phyloP scores from a whole-genome alignment of 2,113 vertebrate genomes.

The Gymnobelideus leadbeateri region DNA sequence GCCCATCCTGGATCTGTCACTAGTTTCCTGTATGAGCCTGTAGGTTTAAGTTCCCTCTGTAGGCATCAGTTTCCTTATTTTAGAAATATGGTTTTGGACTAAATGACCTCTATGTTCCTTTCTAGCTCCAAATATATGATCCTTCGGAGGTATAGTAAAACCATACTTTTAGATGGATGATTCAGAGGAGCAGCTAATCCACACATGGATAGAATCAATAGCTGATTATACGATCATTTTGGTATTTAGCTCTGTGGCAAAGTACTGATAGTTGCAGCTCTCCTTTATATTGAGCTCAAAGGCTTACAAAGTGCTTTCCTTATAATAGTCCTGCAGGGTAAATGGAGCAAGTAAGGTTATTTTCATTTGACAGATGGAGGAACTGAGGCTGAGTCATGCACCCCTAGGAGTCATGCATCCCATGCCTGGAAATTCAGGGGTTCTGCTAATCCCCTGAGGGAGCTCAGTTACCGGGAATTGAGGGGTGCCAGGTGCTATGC shows the following conservation, averaged over 20 bases:
- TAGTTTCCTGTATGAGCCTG: background rate
- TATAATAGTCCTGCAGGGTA: background rate
- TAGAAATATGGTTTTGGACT: background rate
- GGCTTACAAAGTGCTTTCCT: background rate
- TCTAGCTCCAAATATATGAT: background rate
- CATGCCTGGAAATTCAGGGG: background rate
- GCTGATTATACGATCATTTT: background rate
- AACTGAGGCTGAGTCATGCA: background rate
- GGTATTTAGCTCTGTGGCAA: background rate
- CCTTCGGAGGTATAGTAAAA: background rate
- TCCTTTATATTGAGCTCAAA: background rate
- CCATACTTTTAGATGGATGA: background rate
- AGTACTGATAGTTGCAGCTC: background rate
- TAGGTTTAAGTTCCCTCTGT: background rate
- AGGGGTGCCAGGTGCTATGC: background rate
- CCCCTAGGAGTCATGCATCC: background rate
- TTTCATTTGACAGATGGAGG: background rate
- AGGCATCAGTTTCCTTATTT: background rate
- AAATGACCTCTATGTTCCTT: background rate
- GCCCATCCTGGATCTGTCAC: background rate
- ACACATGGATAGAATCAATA: background rate
- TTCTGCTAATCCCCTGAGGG: background rate
- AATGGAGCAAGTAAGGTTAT: background rate
- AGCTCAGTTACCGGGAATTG: background rate
- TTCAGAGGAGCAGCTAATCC: background rate